Evolutionary conservation across 1,140 invertebrate genomes (phyloP).

Genomic region (Batillaria attramentaria): DNA sequence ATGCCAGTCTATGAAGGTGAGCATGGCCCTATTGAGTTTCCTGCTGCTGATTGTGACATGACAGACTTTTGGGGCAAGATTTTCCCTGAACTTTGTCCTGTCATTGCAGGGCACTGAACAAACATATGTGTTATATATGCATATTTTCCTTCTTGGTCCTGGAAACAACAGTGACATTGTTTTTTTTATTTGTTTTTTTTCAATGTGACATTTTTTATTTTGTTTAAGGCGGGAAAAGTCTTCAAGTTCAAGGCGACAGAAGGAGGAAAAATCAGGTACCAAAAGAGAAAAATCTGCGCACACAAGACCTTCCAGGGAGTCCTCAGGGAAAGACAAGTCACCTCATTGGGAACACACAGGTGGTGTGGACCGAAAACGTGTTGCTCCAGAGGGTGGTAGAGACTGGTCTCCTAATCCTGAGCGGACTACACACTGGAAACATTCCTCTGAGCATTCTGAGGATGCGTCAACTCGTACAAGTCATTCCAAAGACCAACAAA

Average conservation of each 20-base stretch:
- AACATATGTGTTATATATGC: too few species aligned
- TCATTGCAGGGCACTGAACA: too few species aligned
- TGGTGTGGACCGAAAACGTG: slow-evolving; percentile 3
- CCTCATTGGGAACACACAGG: background rate
- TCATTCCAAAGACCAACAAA: background rate
- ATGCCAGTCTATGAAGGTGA: too few species aligned
- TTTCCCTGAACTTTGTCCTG: too few species aligned
- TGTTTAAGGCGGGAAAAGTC: too few species aligned
- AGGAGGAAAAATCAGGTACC: background rate
- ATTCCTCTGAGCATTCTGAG: background rate
- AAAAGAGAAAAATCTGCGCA: background rate
- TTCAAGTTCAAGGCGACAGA: too few species aligned
- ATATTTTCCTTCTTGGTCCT: too few species aligned
- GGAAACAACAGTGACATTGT: too few species aligned
- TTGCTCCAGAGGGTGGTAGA: background rate
- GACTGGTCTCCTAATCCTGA: background rate
- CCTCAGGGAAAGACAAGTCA: background rate
- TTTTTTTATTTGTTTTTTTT: slow-evolving; percentile 15
- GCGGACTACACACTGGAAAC: background rate
- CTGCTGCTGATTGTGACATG: too few species aligned
- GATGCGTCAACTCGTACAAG: too few species aligned
- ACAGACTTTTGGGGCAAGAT: too few species aligned
- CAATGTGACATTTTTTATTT: background rate
- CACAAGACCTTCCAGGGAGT: slow-evolving; percentile 32
- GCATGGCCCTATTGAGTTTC: too few species aligned